Percentiles rank a stretch among this genome's conserved stretches.
Evolutionary conservation across 2,113 vertebrate genomes (phyloP).

Genomic region (Halcyon malimbica): DNA sequence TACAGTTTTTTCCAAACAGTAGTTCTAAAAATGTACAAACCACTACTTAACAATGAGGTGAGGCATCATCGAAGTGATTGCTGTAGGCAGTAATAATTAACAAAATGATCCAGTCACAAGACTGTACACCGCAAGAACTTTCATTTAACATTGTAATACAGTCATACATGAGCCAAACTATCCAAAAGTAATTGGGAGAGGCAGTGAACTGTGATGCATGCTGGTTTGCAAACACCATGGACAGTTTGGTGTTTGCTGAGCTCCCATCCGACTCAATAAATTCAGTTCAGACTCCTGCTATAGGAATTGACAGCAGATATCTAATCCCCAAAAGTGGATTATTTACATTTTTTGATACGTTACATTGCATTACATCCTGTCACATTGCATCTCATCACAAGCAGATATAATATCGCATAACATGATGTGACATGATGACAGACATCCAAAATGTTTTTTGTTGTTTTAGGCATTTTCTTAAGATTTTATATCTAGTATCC

Average conservation of each 20-base stretch:
- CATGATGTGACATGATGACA: constrained; percentile 72
- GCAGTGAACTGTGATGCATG: constrained; percentile 72
- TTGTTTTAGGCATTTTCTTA: not conserved
- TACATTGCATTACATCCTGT: constrained; percentile 80
- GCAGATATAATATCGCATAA: constrained; percentile 72
- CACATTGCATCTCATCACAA: constrained; percentile 72
- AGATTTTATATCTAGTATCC: constrained; percentile 9
- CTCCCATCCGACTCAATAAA: constrained; percentile 76
- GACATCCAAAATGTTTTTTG: constrained; percentile 59
- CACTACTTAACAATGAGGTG: rapidly evolving
- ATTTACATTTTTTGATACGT: constrained; percentile 85
- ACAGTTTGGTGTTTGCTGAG: constrained; percentile 66
- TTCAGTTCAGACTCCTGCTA: constrained; percentile 69
- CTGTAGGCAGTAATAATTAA: constrained; percentile 68
- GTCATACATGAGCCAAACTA: constrained; percentile 73
- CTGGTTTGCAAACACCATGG: constrained; percentile 68
- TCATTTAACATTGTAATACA: constrained; percentile 58
- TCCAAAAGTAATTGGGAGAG: constrained; percentile 78
- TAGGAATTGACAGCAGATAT: constrained; percentile 80
- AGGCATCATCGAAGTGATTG: constrained; percentile 4
- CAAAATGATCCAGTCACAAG: constrained; percentile 62
- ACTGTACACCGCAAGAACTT: constrained; percentile 71
- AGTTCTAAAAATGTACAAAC: not conserved
- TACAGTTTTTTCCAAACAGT: not conserved
- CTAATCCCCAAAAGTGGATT: constrained; percentile 79